Evolutionary conservation across 2,888 invertebrate species (phyloP).

Genomic region (Calliphora vomitoria): DNA sequence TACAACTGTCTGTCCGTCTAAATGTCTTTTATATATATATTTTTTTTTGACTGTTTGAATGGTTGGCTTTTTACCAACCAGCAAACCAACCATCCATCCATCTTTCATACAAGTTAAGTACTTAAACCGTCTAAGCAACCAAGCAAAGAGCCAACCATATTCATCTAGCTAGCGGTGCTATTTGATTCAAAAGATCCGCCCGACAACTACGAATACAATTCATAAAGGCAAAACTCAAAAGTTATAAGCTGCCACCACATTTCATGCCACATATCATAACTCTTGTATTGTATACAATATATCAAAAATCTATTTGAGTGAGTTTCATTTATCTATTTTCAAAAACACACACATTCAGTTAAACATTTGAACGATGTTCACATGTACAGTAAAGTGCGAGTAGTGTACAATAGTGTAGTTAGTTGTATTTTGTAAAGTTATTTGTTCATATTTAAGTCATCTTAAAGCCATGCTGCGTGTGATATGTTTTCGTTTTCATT

Average conservation of each 20-base stretch:
- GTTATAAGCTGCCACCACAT: slow-evolving; percentile 72
- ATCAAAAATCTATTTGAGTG: slow-evolving; percentile 66
- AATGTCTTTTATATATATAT: slow-evolving; percentile 46
- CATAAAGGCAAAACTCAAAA: slow-evolving; percentile 47
- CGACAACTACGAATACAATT: slow-evolving; percentile 45
- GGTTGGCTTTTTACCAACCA: slow-evolving; percentile 55
- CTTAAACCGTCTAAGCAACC: slow-evolving; percentile 59
- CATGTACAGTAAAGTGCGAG: not conserved
- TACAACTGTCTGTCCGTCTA: slow-evolving; percentile 54
- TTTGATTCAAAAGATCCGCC: slow-evolving; percentile 71
- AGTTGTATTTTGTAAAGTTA: slow-evolving; percentile 53
- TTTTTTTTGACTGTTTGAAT: slow-evolving; percentile 64
- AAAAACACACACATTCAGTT: slow-evolving; percentile 13
- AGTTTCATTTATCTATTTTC: slow-evolving; percentile 48
- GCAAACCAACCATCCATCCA: slow-evolving; percentile 39
- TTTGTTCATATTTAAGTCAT: slow-evolving; percentile 61
- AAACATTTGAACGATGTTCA: not conserved
- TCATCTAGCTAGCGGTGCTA: slow-evolving; percentile 55
- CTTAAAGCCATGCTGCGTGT: slow-evolving; percentile 48
- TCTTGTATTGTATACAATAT: slow-evolving; percentile 46
- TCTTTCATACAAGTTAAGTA: slow-evolving; percentile 65
- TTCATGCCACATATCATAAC: slow-evolving; percentile 70
- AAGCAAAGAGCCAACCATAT: slow-evolving; percentile 34
- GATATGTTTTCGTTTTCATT: slow-evolving; percentile 29
- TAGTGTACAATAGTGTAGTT: slow-evolving; percentile 2